These are phyloP conservation scores for Donacobius atricapilla DNA, from an alignment of 2,113 vertebrate species.

Conservation along the genomic window DNA sequence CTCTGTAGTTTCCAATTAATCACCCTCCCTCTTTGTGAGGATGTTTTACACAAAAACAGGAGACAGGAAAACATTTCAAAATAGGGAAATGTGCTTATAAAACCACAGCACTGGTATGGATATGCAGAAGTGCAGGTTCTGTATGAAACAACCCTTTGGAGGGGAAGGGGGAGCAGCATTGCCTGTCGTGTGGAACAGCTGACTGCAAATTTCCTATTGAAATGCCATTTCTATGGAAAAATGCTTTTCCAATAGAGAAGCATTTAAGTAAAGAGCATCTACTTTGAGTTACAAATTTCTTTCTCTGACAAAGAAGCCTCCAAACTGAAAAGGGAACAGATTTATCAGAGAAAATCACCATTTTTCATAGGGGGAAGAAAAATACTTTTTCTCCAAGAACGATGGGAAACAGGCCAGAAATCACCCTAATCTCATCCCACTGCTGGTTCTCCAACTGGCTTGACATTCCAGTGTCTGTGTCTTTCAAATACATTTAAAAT, in stretches of 20 bases:
- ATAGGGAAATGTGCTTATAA: constrained; percentile 25
- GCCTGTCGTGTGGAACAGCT: not conserved
- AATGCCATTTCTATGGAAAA: constrained; percentile 40
- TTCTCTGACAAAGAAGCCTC: not conserved
- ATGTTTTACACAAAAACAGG: constrained; percentile 49
- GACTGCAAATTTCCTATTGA: constrained; percentile 54
- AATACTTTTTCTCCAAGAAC: not conserved
- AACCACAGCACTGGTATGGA: constrained; percentile 6
- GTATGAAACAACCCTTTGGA: not conserved
- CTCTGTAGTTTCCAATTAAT: constrained; percentile 56
- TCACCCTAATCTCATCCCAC: not conserved
- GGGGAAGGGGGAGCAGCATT: not conserved
- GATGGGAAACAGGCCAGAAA: not conserved
- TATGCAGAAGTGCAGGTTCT: constrained; percentile 19
- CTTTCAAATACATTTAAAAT: not conserved
- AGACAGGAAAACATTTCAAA: constrained; percentile 41
- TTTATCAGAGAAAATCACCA: not conserved
- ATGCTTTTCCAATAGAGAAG: constrained; percentile 23
- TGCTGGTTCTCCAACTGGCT: not conserved
- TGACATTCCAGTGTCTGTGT: not conserved
- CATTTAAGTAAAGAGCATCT: constrained; percentile 9
- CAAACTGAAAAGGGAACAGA: constrained; percentile 19
- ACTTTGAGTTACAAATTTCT: constrained; percentile 47
- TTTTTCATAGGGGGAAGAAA: not conserved
- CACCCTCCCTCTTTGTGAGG: not conserved